phyloP scores from a whole-genome alignment of 2,113 vertebrate species.

The Gopherus flavomarginatus region DNA sequence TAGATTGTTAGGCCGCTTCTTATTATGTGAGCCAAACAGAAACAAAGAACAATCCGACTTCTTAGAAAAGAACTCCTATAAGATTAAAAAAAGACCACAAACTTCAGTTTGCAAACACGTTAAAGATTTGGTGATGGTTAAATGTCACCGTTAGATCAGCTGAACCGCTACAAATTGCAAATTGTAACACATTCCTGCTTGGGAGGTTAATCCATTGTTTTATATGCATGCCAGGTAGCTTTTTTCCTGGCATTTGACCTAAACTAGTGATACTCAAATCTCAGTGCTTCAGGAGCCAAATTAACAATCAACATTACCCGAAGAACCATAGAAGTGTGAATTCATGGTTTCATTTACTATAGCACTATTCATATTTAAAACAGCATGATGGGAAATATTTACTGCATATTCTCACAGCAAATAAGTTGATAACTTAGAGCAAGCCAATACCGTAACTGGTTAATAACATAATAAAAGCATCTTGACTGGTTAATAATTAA shows the following conservation, averaged over 20 bases:
- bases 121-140: background rate
- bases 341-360: background rate
- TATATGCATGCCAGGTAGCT: background rate
- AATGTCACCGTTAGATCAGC: accelerated
- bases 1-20: constrained; percentile 96
- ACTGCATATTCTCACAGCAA: background rate
- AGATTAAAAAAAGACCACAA: constrained; percentile 9
- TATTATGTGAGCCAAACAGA: constrained; percentile 97
- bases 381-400: background rate
- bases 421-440: background rate
- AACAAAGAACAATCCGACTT: constrained; percentile 96
- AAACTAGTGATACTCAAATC: background rate
- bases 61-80: constrained; percentile 97
- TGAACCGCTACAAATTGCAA: background rate
- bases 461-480: background rate
- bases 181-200: accelerated
- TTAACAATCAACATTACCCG: background rate
- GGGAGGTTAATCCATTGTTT: background rate
- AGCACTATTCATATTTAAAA: background rate
- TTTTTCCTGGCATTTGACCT: background rate
- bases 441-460: background rate
- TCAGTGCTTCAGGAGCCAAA: background rate
- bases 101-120: background rate
- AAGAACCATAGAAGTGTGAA: background rate
- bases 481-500: background rate